Evolutionary conservation across 2,113 vertebrate species (phyloP), one percentile per base, ranked within the genome.

Genomic region (Seriola aureovittata): DNA sequence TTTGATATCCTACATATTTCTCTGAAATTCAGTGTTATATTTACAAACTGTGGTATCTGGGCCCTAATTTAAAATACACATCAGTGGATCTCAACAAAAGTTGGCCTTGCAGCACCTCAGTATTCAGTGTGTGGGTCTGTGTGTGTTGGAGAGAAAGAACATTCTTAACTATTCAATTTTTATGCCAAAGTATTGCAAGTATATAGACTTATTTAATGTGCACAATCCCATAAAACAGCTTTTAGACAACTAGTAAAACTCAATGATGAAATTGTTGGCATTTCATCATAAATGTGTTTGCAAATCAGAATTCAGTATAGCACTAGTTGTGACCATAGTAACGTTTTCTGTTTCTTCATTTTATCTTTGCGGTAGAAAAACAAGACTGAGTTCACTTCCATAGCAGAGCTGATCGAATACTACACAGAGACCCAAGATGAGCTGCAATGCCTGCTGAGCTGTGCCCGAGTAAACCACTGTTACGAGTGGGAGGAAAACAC

Each of bases 331-430:
- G n/a, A 76, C 50, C 23, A 60, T 23, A 1, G 9, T 34, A n/a
- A 8, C 4, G 58, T 38, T 29, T 52, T 76, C 5, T 65, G 25
- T 70, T 58, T 60, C 66, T 38, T 42, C n/a, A 21, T 29, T 48
- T 65, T 63, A 0, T 16, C 46, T 54, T 19, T 75, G 42, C 67
- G 38, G 19, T 83, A 99, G 97, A 97, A 96, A 83, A 95, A 96
- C 93, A 95, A 90, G 0, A 57, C 87, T 0, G 95, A 96, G 44
- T 99, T 99, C 73, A 23, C 90, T 60, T 96, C 96, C 54, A 29
- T 99, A 54, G 95, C 95, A 2, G 95, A 96, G 1, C 91, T 99
- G 86, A 94, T 99, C 48, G 96, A 97, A 34, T 95, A 96, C 90
- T 97, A 97, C 88, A 95, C 96, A 0, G 91, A 93, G 14, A 62